Conservation (phyloP, 2,888 invertebrate genomes). For the Oscheius sp. region DNA sequence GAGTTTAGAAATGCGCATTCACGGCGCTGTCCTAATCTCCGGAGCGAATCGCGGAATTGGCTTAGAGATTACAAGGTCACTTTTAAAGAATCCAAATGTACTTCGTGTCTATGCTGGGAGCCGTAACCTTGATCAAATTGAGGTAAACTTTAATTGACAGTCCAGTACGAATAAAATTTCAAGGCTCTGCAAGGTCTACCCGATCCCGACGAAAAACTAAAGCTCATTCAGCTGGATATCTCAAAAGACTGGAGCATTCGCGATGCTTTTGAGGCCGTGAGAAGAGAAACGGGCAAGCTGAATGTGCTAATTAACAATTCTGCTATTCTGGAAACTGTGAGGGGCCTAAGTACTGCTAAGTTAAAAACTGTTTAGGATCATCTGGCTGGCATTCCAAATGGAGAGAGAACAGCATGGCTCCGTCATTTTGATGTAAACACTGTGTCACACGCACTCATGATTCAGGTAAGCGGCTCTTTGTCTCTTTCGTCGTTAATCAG, state of each 20-base stretch:
- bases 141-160: constrained; percentile 8
- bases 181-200: constrained; percentile 19
- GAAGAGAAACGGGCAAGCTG: constrained; percentile 27
- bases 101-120: constrained; percentile 32
- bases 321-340: constrained; percentile 36
- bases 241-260: constrained; percentile 35
- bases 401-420: constrained; percentile 32
- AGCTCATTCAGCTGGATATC: constrained; percentile 27
- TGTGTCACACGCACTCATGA: constrained; percentile 35
- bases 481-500: too few relatives aligned
- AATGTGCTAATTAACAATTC: constrained; percentile 34
- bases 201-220: constrained; percentile 28
- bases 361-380: not conserved
- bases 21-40: constrained; percentile 31
- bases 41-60: constrained; percentile 38
- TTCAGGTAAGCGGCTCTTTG: constrained; percentile 6
- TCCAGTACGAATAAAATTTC: not conserved
- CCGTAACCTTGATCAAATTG: constrained; percentile 22
- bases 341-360: not conserved
- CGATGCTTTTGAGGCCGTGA: constrained; percentile 26
- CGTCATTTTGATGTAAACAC: constrained; percentile 34
- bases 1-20: constrained; percentile 13
- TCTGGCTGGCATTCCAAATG: constrained; percentile 23
- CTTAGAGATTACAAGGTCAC: constrained; percentile 27
- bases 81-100: constrained; percentile 24